Conservation (phyloP, 2,113 vertebrate genomes). For the Orthonyx spaldingii region DNA sequence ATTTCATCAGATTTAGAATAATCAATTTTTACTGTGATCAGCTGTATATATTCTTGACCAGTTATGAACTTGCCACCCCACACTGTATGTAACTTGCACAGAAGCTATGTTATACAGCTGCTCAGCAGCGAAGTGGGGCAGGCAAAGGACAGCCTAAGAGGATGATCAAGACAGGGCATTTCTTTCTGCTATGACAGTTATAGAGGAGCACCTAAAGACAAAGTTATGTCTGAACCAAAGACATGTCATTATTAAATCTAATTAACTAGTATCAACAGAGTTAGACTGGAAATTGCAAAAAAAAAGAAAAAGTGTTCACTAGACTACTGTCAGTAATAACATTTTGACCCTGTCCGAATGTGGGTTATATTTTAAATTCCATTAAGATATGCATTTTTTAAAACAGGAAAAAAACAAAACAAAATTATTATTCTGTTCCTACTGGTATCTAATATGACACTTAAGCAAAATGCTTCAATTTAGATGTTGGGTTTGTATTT, state of each 20-base stretch:
- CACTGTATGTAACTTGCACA: neutral
- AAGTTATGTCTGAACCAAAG: neutral
- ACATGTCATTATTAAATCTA: neutral
- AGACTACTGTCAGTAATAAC: neutral
- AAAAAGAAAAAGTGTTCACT: neutral
- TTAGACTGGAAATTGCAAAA: neutral
- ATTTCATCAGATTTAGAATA: neutral
- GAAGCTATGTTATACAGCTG: neutral
- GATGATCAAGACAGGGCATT: neutral
- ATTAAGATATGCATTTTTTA: neutral
- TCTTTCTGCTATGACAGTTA: neutral
- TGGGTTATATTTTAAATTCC: neutral
- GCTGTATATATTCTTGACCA: neutral
- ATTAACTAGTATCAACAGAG: neutral
- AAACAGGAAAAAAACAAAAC: neutral
- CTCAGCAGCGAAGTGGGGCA: neutral
- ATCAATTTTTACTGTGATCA: neutral
- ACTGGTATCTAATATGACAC: neutral
- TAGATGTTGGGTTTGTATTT: neutral
- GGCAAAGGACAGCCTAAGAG: neutral
- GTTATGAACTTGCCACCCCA: neutral
- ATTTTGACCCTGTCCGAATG: neutral
- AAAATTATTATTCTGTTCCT: neutral
- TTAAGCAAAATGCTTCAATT: neutral
- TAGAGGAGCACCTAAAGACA: neutral